Percentiles rank a stretch among this genome's conserved stretches.
Evolutionary conservation across 2,888 invertebrate species (phyloP).

Genomic region (Erebia palarica): DNA sequence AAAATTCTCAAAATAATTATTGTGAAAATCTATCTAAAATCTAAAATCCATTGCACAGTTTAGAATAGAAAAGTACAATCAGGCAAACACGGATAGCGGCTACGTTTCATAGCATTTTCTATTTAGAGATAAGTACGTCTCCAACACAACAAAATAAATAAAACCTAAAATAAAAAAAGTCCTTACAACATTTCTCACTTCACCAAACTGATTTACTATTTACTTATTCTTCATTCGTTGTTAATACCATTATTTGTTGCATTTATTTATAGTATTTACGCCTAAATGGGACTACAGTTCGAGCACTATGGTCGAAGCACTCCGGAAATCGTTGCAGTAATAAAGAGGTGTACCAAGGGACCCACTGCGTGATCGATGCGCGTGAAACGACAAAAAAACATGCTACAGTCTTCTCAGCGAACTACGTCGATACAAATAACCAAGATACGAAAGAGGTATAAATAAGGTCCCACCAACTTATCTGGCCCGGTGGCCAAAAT

Average conservation of each 20-base stretch:
- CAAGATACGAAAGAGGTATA: neutral
- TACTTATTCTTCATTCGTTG: neutral
- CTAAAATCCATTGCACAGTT: too few species aligned
- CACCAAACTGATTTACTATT: conserved; percentile 17
- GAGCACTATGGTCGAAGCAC: conserved; percentile 31
- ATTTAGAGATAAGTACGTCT: too few species aligned
- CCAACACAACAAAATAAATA: too few species aligned
- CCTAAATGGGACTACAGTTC: conserved; percentile 23
- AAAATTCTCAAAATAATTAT: too few species aligned
- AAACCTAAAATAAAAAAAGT: too few species aligned
- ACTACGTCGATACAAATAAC: neutral
- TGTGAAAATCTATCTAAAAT: too few species aligned
- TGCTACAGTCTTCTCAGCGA: conserved; percentile 80
- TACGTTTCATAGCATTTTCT: too few species aligned
- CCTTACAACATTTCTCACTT: conserved; percentile 12
- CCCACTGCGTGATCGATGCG: conserved; percentile 81
- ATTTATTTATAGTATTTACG: conserved; percentile 9
- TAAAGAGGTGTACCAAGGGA: conserved; percentile 75
- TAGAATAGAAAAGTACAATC: too few species aligned
- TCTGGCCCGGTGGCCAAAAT: too few species aligned
- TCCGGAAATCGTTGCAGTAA: conserved; percentile 79
- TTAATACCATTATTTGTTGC: conserved; percentile 24
- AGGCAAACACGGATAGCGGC: too few species aligned
- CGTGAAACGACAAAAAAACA: conserved; percentile 71
- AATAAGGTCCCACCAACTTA: too few species aligned